Evolutionary conservation across 2,113 vertebrate species (phyloP).

Genomic region (Phylloscopus whistleri): DNA sequence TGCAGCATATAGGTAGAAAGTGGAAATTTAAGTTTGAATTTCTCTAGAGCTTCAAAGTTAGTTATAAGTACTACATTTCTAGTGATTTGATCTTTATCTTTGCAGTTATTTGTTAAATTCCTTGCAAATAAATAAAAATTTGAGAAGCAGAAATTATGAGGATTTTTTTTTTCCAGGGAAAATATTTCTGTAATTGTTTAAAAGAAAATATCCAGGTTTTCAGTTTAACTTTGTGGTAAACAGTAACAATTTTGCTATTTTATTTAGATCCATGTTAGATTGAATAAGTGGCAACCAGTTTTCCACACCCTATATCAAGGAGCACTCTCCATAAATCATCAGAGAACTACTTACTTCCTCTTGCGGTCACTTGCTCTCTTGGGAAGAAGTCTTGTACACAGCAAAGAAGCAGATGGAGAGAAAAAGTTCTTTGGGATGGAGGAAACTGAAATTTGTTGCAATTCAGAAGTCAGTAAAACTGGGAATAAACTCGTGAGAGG

Average conservation of each 20-base stretch:
- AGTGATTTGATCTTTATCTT: neutral
- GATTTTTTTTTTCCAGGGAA: neutral
- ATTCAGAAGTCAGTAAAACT: neutral
- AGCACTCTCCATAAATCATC: neutral
- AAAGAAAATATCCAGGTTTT: neutral
- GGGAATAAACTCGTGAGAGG: neutral
- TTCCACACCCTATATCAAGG: fast-evolving
- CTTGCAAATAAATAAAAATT: neutral
- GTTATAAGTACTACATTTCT: neutral
- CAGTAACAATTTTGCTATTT: neutral
- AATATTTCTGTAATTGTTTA: neutral
- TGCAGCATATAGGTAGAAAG: neutral
- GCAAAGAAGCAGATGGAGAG: neutral
- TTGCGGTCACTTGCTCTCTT: neutral
- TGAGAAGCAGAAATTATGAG: neutral
- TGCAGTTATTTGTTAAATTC: neutral
- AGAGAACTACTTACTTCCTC: neutral
- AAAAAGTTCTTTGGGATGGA: neutral
- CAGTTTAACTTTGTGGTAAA: neutral
- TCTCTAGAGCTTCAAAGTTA: neutral
- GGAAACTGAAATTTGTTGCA: neutral
- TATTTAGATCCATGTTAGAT: neutral
- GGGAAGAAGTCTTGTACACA: neutral
- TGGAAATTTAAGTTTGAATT: neutral
- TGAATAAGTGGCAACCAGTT: neutral